Evolutionary conservation across 1,140 invertebrate species (phyloP), one percentile per base, ranked within the genome.

Genomic region (Eriocheir sinensis): DNA sequence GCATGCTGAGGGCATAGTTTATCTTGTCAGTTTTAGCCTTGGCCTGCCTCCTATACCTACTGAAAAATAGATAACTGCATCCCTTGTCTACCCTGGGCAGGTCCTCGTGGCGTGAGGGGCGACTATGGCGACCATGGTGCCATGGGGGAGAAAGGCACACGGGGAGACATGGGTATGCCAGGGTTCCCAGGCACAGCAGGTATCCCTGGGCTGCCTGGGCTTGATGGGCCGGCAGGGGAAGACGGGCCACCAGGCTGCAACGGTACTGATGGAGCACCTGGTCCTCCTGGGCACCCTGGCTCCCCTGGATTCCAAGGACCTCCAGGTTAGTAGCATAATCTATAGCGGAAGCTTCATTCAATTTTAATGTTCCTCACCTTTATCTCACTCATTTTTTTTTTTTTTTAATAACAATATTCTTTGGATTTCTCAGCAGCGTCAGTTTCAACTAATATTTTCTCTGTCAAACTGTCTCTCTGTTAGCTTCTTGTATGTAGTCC

Each of bases 151-250:
- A 94, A 94, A 34, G 93, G 93, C 81, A 40, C 30, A 8, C 80
- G 93, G 38, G 93, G 93, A 3, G 17, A 48, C 6, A 94, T 91
- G 93, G 93, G 93, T 17, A 91, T 91, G 89, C 89, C 89, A 40
- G 93, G 93, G 12, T 94, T 94, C 34, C 89, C 81, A 48, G 93
- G 93, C 1, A 94, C 93, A 30, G 89, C 89, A 40, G 93, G 93
- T 34, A 94, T 94, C 27, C 93, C 93, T 83, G 93, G 93, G 27
- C 81, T 91, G 40, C 93, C 93, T 34, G 93, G 93, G 15, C 27
- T 86, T 30, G 93, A 94, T 38, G 93, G 93, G 3, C 79, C 80
- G 0, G 80, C 79, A 17, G 93, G 93, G 21, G 48, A 60, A 21
- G 41, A 40, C 30, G 93, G 93, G 2, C 89, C 81, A 15, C 89